Conservation (phyloP, 2,888 invertebrate genomes). For the Amphipyra tragopoginis region DNA sequence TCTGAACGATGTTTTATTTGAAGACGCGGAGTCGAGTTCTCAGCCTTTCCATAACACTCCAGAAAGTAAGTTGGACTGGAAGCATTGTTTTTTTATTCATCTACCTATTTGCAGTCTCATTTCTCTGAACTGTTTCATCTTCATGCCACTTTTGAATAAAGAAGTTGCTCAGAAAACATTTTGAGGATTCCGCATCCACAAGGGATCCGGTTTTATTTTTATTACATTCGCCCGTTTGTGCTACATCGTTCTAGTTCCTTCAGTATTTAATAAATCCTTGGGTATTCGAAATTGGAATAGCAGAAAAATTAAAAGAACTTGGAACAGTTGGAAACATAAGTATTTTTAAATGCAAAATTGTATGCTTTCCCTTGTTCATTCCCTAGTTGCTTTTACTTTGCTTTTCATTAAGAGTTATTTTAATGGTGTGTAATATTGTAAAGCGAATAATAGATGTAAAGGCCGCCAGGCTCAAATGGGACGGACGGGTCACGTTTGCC, state of each 20-base stretch:
- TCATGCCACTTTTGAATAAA: conserved; percentile 1
- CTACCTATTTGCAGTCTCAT: conserved; percentile 1
- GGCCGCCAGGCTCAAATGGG: too few relatives aligned
- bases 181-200: background rate
- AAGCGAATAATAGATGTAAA: too few relatives aligned
- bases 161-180: background rate
- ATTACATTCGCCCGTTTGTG: background rate
- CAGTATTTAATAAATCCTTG: background rate
- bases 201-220: background rate
- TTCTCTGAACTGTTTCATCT: background rate
- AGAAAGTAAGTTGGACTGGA: background rate
- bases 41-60: too few relatives aligned
- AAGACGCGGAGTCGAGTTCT: too few relatives aligned
- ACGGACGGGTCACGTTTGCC: too few relatives aligned
- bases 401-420: background rate
- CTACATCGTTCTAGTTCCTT: background rate
- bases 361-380: background rate
- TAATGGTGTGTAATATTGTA: background rate
- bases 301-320: background rate
- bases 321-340: background rate
- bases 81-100: conserved; percentile 12
- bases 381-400: background rate
- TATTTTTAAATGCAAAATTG: background rate
- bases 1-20: too few relatives aligned
- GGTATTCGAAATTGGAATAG: conserved; percentile 2